Evolutionary conservation across 2,888 invertebrate species (phyloP), one percentile per base, ranked within the genome.

Genomic region (Brenthis hecate): DNA sequence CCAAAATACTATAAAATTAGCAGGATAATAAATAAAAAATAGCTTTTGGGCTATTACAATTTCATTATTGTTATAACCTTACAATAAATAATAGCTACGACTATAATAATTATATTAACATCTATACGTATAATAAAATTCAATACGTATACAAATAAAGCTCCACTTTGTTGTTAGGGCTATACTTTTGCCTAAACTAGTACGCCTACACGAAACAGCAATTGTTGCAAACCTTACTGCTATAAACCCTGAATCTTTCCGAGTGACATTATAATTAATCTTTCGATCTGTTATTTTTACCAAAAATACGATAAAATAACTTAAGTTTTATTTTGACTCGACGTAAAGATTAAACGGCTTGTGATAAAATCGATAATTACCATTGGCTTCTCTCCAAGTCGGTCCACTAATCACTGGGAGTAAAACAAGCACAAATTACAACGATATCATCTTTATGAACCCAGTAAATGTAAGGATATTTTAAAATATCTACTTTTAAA

Each of bases 381-480:
- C 75, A 77, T 79, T 77, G 75, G 78, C 80, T 74, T 73, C 74
- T 70, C 69, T 78, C 76, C 70, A 74, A 77, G 78, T 79, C 79
- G 81, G 74, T 76, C 73, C 75, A 73, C 79, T 80, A 83, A 85
- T 85, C 84, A 81, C 79, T 75, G 77, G 77, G 76, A 78, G 74
- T 77, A 78, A 84, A 85, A 83, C 79, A 78, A 83, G 80, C 75
- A 79, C 84, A 86, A 87, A 88, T 87, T 86, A 81, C 79, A 74
- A 73, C 76, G 84, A 87, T 87, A 87, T 80, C 80, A 84, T 85
- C 65, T 60, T 60, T 60, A 50, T 60, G 28, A n/a, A 50, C 60
- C 16, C 11, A 28, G 50, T 60, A 50, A 60, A 50, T 50, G 50
- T 58, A 60, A 60, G 60, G 28, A 28, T 28, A 11, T 50, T 32